phyloP scores from a whole-genome alignment of 64 coral and sea anemone species.

The Montipora cactus region DNA sequence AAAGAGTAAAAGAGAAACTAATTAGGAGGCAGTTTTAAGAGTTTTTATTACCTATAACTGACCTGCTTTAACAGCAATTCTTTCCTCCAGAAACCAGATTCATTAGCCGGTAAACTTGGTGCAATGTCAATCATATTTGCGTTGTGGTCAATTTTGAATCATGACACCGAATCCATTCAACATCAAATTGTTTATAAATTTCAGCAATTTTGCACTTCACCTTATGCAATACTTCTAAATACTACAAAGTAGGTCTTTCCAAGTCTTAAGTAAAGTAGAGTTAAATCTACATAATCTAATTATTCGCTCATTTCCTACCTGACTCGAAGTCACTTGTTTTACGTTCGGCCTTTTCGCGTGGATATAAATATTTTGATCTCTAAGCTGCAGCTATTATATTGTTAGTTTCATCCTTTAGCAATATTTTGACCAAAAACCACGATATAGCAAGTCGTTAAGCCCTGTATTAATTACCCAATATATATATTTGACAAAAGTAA shows the following conservation, averaged over 20 bases:
- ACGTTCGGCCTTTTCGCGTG: not conserved
- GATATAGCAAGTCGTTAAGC: not conserved
- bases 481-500: not conserved
- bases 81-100: too few species aligned
- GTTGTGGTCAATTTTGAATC: not conserved
- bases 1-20: too few species aligned
- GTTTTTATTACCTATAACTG: too few species aligned
- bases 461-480: not conserved
- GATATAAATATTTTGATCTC: not conserved
- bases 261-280: not conserved
- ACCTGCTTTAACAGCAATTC: too few species aligned
- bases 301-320: not conserved
- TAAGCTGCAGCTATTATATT: not conserved
- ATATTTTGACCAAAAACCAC: not conserved
- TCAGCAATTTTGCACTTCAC: not conserved
- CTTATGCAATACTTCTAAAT: not conserved
- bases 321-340: not conserved
- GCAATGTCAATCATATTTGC: not conserved
- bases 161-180: not conserved
- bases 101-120: too few species aligned
- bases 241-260: not conserved
- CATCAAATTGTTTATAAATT: not conserved
- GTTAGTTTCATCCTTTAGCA: not conserved
- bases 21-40: too few species aligned
- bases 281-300: not conserved